Conservation (phyloP, 2,113 vertebrate genomes). For the Rhineura floridana region DNA sequence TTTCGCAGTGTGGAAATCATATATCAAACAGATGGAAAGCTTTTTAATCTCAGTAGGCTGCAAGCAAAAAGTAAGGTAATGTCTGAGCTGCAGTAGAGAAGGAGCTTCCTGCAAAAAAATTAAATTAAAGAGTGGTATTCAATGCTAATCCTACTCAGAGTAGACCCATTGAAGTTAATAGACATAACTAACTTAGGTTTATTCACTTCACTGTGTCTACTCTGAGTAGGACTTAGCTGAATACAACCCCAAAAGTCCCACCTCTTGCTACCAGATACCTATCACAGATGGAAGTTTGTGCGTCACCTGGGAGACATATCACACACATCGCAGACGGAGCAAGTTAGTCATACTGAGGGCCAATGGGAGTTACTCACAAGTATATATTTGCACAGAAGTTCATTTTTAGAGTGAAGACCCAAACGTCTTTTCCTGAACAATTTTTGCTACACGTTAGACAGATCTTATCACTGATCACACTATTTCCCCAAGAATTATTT, state of each 20-base stretch:
- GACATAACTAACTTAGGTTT: too few relatives aligned
- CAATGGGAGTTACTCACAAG: neutral
- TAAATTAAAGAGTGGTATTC: too few relatives aligned
- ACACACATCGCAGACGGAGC: neutral
- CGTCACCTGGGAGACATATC: neutral
- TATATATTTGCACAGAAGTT: neutral
- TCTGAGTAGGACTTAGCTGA: too few relatives aligned
- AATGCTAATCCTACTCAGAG: too few relatives aligned
- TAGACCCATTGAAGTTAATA: too few relatives aligned
- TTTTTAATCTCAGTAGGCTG: too few relatives aligned
- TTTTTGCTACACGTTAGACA: neutral
- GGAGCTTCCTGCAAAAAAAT: neutral
- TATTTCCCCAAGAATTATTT: neutral
- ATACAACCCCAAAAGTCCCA: too few relatives aligned
- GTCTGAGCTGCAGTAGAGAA: neutral
- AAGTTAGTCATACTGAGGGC: neutral
- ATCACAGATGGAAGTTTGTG: neutral
- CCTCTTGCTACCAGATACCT: neutral
- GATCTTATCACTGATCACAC: neutral
- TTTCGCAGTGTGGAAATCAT: too few relatives aligned
- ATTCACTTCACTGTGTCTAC: too few relatives aligned
- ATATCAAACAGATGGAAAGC: too few relatives aligned
- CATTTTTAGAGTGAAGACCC: neutral
- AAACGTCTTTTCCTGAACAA: neutral
- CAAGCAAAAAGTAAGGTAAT: too few relatives aligned